Evolutionary conservation across 1,140 invertebrate species (phyloP).

Genomic region (Ceratosolen solmsi): DNA sequence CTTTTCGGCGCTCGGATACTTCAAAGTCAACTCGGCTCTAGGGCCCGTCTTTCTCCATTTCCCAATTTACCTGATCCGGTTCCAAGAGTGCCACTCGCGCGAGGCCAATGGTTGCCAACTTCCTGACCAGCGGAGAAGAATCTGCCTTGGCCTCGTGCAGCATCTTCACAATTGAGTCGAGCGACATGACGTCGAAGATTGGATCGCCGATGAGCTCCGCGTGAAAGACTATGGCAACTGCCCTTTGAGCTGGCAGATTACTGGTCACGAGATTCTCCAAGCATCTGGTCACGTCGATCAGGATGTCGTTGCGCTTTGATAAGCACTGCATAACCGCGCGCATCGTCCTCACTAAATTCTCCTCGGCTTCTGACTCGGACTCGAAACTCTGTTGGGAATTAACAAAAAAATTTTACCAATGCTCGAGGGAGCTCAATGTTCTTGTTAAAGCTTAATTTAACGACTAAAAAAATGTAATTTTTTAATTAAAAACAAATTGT

Average conservation of each 20-base stretch:
- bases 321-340: conserved; percentile 61
- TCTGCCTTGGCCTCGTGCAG: conserved; percentile 65
- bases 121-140: conserved; percentile 65
- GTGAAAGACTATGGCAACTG: conserved; percentile 62
- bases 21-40: no score
- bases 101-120: conserved; percentile 64
- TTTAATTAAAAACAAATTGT: no score
- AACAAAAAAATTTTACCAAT: not conserved
- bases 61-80: conserved; percentile 60
- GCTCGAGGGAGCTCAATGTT: no score
- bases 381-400: conserved; percentile 57
- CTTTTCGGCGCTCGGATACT: no score
- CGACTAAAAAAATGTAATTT: no score
- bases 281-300: conserved; percentile 56
- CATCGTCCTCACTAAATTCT: conserved; percentile 61
- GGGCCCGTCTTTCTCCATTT: no score
- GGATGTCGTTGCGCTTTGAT: conserved; percentile 47
- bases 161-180: conserved; percentile 65
- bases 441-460: no score
- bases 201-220: conserved; percentile 62
- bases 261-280: conserved; percentile 62
- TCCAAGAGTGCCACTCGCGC: conserved; percentile 62
- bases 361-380: conserved; percentile 59
- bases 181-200: conserved; percentile 61
- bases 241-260: conserved; percentile 62